These are phyloP conservation scores for Drosophila guanche DNA, from an alignment of 1,140 invertebrate species.

Conservation along the genomic window DNA sequence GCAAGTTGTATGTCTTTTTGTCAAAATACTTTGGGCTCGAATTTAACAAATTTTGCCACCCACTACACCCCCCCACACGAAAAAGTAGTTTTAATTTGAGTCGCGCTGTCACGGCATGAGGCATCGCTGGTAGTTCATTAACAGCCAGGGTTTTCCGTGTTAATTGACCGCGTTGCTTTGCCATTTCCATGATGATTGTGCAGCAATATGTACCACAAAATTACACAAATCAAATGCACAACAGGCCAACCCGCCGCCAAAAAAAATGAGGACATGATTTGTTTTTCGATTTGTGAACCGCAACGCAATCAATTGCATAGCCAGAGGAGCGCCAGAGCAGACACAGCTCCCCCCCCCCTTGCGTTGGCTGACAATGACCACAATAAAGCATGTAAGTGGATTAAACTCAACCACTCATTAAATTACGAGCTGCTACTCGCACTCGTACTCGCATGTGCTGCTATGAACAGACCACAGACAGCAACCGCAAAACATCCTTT, in stretches of 20 bases:
- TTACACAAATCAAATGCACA: constrained; percentile 53
- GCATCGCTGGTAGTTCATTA: constrained; percentile 23
- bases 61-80: no score
- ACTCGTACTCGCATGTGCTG: background rate
- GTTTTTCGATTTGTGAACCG: constrained; percentile 49
- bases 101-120: no score
- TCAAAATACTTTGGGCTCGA: constrained; percentile 33
- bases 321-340: constrained; percentile 6
- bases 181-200: background rate
- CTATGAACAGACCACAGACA: constrained; percentile 32
- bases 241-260: constrained; percentile 4
- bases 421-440: constrained; percentile 37
- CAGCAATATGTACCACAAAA: constrained; percentile 32
- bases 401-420: constrained; percentile 69
- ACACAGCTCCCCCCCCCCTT: background rate
- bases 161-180: constrained; percentile 4
- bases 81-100: constrained; percentile 3
- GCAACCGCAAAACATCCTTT: constrained; percentile 61
- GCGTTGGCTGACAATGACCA: constrained; percentile 27
- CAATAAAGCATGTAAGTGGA: constrained; percentile 70
- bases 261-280: constrained; percentile 41
- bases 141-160: background rate
- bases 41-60: constrained; percentile 40
- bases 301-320: constrained; percentile 39
- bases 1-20: constrained; percentile 44